These are phyloP conservation scores for Lapara coniferarum DNA, from an alignment of 2,888 invertebrate species.

Conservation along the genomic window DNA sequence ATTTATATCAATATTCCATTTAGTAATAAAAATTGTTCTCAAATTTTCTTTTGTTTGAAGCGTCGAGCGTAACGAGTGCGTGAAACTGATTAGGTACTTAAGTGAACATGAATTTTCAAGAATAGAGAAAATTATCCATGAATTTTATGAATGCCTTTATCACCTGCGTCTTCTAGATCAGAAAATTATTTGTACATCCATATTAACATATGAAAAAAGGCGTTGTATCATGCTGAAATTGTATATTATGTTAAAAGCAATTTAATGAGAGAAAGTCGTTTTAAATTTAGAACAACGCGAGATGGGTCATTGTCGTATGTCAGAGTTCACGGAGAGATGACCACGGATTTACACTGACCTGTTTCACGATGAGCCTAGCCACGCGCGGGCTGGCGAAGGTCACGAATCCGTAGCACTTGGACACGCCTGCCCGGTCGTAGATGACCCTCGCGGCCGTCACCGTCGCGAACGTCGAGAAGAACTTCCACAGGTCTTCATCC, in stretches of 20 bases:
- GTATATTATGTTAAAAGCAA: neutral
- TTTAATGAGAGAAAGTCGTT: neutral
- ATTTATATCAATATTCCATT: no score
- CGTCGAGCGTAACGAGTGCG: no score
- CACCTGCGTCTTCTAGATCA: no score
- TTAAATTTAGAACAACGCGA: slow-evolving; percentile 10
- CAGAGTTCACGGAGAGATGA: slow-evolving; percentile 10
- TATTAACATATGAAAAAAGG: slow-evolving; percentile 2
- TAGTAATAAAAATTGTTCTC: no score
- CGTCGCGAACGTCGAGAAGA: slow-evolving; percentile 95
- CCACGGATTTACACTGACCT: slow-evolving; percentile 58
- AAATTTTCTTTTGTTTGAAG: no score
- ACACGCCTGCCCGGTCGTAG: slow-evolving; percentile 96
- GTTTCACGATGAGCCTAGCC: slow-evolving; percentile 78
- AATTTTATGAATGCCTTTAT: no score
- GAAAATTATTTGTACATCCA: no score
- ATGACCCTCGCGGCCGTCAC: slow-evolving; percentile 97
- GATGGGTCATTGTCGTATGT: slow-evolving; percentile 20
- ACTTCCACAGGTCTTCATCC: slow-evolving; percentile 94
- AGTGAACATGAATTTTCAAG: no score
- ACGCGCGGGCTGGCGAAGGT: slow-evolving; percentile 84
- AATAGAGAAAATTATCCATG: no score
- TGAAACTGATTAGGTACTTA: no score
- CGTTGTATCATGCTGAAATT: slow-evolving; percentile 2
- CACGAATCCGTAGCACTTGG: slow-evolving; percentile 95